Evolutionary conservation across 2,888 invertebrate genomes (phyloP), one percentile per base, ranked within the genome.

Genomic region (Kuschelorhynchus macadamiae): DNA sequence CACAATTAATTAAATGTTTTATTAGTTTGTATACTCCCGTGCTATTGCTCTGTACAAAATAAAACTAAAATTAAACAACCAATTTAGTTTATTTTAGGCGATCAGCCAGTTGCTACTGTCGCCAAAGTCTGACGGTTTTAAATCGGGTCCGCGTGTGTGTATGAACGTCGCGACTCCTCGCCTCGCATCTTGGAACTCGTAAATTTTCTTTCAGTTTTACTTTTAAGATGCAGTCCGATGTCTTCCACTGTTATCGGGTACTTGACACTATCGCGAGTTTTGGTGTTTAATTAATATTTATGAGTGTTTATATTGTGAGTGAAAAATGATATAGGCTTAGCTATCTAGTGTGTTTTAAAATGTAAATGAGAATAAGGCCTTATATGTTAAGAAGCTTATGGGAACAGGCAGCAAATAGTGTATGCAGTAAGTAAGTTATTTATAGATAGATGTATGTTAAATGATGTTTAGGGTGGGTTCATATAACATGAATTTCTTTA

Each of bases 41-140:
- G 63, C 30, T 63, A 55, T 63, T 63, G 64, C 64, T 64, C 56
- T 55, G 56, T 12, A 64, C 49, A n/a, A 41, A 56, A 64, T 64
- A 56, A 56, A 64, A 64, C 47, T 50, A 65, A 59, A 49, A 59
- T 59, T 59, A 59, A 59, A 49, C 47, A 47, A 59, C 47, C 47
- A 47, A 59, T 59, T 59, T 57, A 57, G 65, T 57, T 65, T 65
- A 52, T 59, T 65, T 57, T 49, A 55, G 36, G 47, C 61, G 52
- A 57, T 57, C 50, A 25, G 56, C 47, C 63, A 42, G 47, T 47
- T 18, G 17, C 56, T 49, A 49, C 52, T 65, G 65, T 65, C 65
- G 65, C 65, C 65, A 65, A 65, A 65, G 52, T 61, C 61, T 64
- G 65, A 46, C 59, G 65, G 46, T 39, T 17, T 50, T 42, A 36